Evolutionary conservation across 2,888 invertebrate genomes (phyloP), one percentile per base, ranked within the genome.

Genomic region (Ophion obscuratus): DNA sequence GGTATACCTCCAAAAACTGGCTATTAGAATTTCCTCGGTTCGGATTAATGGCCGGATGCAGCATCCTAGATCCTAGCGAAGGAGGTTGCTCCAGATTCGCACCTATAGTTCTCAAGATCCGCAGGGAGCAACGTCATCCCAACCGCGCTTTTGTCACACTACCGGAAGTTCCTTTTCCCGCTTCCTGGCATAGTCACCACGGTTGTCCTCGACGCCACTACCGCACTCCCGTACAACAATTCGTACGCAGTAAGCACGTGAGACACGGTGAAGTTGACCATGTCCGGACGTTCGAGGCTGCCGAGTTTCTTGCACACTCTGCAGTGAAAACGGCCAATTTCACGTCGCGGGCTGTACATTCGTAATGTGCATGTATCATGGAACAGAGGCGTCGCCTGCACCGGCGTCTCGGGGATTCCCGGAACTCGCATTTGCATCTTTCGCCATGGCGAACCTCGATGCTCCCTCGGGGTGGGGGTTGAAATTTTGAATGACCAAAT

Each of bases 341-440:
- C 62, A 70, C 47, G 36, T n/a, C 66, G 47, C 20, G 61, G 27
- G 24, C 40, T 31, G 62, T 20, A 27, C 27, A 24, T 44, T 27
- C 40, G 40, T 70, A 31, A 80, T 71, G 64, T 57, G 47, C 40
- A 64, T 53, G 53, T 47, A 75, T 68, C 27, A 59, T 67, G 27
- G 68, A 61, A 70, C 59, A 67, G 44, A 74, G 17, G n/a, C 66
- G 83, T 70, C 44, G 61, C 31, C 36, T 27, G 47, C n/a, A 77
- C 71, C 79, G 76, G 73, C 73, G 83, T 81, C 78, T 81, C 66
- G 78, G 76, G 77, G 77, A 74, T 81, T 66, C 66, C 71, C 67
- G 83, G 59, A 81, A 81, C 77, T 86, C 44, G 81, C 59, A 84
- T 81, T 86, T 84, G 86, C 86, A 84, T 86, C 81, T 74, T 74